phyloP scores from a whole-genome alignment of 1,140 invertebrate species.

The Muscidifurax raptorellus region DNA sequence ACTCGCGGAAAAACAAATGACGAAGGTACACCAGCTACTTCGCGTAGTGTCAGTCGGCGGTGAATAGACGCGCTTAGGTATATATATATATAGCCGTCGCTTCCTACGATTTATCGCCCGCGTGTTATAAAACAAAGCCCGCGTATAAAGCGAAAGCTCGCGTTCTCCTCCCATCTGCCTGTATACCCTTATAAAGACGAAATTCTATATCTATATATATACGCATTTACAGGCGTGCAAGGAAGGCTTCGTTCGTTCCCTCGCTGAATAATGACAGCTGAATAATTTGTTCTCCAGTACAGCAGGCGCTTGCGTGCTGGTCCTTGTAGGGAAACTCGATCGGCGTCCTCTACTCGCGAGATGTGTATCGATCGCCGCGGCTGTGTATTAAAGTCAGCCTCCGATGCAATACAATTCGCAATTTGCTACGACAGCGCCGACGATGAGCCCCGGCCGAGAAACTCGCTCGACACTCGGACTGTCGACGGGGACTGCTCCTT shows the following conservation, averaged over 20 bases:
- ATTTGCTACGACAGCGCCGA: slow-evolving; percentile 67
- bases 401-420: slow-evolving; percentile 55
- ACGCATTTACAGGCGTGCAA: too few species aligned
- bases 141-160: slow-evolving; percentile 68
- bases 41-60: background rate
- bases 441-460: slow-evolving; percentile 37
- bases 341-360: background rate
- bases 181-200: slow-evolving; percentile 60
- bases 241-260: slow-evolving; percentile 17
- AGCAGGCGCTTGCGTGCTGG: slow-evolving; percentile 9
- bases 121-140: slow-evolving; percentile 71
- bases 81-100: background rate
- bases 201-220: slow-evolving; percentile 52
- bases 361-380: slow-evolving; percentile 29
- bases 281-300: slow-evolving; percentile 53
- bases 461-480: slow-evolving; percentile 10
- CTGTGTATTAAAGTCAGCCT: slow-evolving; percentile 55
- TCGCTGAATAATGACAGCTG: slow-evolving; percentile 53
- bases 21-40: slow-evolving; percentile 6
- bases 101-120: slow-evolving; percentile 43
- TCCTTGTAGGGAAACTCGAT: slow-evolving; percentile 53
- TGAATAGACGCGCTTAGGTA: background rate
- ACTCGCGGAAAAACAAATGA: slow-evolving; percentile 26
- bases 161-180: slow-evolving; percentile 43
- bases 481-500: slow-evolving; percentile 41